Evolutionary conservation across 2,888 invertebrate genomes (phyloP), one percentile per base, ranked within the genome.

Genomic region (Horisme vitalbata): DNA sequence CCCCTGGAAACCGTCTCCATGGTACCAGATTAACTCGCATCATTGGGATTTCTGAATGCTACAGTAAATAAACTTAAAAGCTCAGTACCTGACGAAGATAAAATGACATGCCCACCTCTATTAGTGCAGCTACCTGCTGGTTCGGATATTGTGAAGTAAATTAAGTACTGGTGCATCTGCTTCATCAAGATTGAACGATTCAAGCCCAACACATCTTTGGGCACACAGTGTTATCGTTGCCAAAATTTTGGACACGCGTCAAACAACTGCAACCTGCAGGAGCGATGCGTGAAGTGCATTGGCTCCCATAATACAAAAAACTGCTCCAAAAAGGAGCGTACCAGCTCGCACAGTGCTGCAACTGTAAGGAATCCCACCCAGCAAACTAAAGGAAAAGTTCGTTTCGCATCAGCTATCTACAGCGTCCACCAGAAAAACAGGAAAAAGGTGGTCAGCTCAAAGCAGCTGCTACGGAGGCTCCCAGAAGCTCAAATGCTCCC

Each of bases 241-340:
- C 41, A 41, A n/a, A n/a, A 13, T 4, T 39, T 34, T 32, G 41
- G 41, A 1, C 41, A 41, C 14, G 33, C 41, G 1, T 41, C 41
- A 0, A 33, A 8, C 4, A 41, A 41, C 10, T 41, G 41, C 10
- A 41, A 41, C 21, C 13, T 33, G 1, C 20, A 18, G 0, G 28
- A 13, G 7, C 33, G 34, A 8, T 41, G 41, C 15, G 41, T 41
- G 1, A 41, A 41, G 14, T 41, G 41, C 34, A 28, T 23, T 8
- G 33, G 28, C 1, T 1, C 18, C 4, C 41, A 41, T 18, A 21
- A 27, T 4, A 41, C 41, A 7, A 27, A 21, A 9, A 28, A 41
- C 4, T 41, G 41, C 10, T 12, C 28, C 1, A 41, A 41, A 13
- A 33, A 41, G 4, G 41, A 34, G 1, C 26, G 27, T 2, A 28